Evolutionary conservation across 2,113 vertebrate genomes (phyloP).

Genomic region (Calidris pugnax): DNA sequence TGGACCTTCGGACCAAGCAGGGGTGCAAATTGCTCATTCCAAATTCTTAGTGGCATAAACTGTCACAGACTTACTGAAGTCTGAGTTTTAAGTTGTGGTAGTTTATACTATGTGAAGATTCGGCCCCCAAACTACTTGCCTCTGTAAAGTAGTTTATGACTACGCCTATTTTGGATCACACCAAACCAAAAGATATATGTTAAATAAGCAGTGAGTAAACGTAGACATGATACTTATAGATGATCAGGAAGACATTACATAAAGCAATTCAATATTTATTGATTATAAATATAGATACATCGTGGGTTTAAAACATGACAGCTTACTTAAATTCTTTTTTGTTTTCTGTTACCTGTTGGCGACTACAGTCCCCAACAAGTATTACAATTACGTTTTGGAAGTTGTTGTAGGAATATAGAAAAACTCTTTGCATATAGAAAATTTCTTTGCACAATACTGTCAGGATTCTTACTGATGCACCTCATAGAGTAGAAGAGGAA

Average conservation of each 20-base stretch:
- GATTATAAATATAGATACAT: neutral
- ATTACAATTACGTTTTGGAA: neutral
- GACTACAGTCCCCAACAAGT: neutral
- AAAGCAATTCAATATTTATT: neutral
- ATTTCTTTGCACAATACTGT: neutral
- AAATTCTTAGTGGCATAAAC: neutral
- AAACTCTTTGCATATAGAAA: neutral
- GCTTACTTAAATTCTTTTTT: neutral
- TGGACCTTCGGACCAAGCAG: neutral
- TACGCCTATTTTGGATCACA: neutral
- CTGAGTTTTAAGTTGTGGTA: neutral
- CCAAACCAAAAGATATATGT: neutral
- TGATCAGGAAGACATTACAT: neutral
- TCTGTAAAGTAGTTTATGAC: neutral
- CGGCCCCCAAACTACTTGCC: neutral
- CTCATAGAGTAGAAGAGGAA: neutral
- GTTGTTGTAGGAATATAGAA: neutral
- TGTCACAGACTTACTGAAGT: neutral
- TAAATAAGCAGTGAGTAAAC: neutral
- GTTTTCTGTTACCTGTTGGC: neutral
- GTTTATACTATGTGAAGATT: neutral
- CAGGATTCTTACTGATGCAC: neutral
- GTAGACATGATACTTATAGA: neutral
- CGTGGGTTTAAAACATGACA: neutral
- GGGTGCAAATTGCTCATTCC: neutral